Base-by-base conservation (phyloP, 2,888 invertebrate genomes). In the Drosophila borborema region DNA sequence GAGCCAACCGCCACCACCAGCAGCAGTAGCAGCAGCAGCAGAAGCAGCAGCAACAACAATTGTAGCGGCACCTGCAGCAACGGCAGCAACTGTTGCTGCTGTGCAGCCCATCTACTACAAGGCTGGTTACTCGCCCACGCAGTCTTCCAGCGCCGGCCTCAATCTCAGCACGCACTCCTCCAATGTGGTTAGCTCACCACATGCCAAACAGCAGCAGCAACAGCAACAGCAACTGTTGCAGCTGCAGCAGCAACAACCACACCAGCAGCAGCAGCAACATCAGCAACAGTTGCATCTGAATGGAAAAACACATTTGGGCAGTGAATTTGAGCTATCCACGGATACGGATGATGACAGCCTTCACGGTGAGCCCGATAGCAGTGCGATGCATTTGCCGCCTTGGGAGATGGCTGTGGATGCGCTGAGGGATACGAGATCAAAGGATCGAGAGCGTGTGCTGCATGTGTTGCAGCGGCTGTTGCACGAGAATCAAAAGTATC, bases 331-430 rank as follows among this genome's bases (percentile, higher is more conserved):
- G 84, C 90, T 95, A 67, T 95, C 95, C 8, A 96, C 96, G 2
- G 97, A 97, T 89, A 96, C 96, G 8, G 95, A 96, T 86, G 95
- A 97, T 56, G 95, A 97, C 69, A 94, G 94, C 66, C 81, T 93
- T 31, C 91, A 91, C 48, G 93, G 93, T 3, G 93, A 93, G 72
- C 91, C 93, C 12, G 93, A 93, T 64, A 93, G 93, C 86, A 93
- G 93, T 71, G 93, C 93, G 77, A 90, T 91, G 82, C 73, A 55
- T 10, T 9, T 92, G 74, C 91, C 92, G 49, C 92, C 93, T 3
- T 92, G 92, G 91, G 93, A 93, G 67, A 78, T 92, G 83, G 93
- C 92, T 0, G 91, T 91, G 38, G 93, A 93, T 40, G 91, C 92
- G 23, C 59, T 93, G 55, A 90, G 93, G 41, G 93, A 92, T 53